Evolutionary conservation across 2,888 invertebrate species (phyloP), one percentile per base, ranked within the genome.

Genomic region (Oscheius sp.): DNA sequence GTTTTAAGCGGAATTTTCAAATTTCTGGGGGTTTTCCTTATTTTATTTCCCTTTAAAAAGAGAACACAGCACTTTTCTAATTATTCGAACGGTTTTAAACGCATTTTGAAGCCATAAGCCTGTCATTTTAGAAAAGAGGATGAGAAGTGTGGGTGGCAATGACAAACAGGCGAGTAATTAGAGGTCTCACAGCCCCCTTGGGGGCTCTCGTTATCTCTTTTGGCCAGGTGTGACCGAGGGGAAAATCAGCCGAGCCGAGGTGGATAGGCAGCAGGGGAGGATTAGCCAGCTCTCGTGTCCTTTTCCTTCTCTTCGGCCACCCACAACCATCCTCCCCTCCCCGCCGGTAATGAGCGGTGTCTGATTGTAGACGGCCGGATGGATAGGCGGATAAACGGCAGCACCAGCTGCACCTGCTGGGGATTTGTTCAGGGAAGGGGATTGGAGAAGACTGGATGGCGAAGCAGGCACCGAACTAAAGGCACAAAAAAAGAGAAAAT

Each of bases 191-290:
- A n/a, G n/a, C n/a, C n/a, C n/a, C n/a, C 35, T 18, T 59, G 59
- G 35, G 35, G 41, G 18, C 41, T 16, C 35, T 18, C 27, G 29
- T 23, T 35, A 35, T 35, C 35, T 35, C 35, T 35, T 35, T 9
- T 7, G 18, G 59, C 29, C 59, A 59, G 59, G 59, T 59, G 59
- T 35, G 59, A 59, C 59, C 18, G 27, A 59, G 35, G 9, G 35
- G 35, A 35, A 35, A 35, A 35, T 35, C 35, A 35, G 35, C 3
- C 3, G 3, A 35, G 35, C 3, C 5, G 35, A 35, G 35, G 35
- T 3, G 35, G 35, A 35, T 3, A 35, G 35, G 9, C 35, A 35
- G 35, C 35, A 35, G 35, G 35, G 53, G 1, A 53, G 53, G 53
- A 53, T 53, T 53, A 53, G 53, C 53, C 53, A 5, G 52, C 21